Evolutionary conservation across 2,888 invertebrate species (phyloP), one percentile per base, ranked within the genome.

Genomic region (Silvanus unidentatus): DNA sequence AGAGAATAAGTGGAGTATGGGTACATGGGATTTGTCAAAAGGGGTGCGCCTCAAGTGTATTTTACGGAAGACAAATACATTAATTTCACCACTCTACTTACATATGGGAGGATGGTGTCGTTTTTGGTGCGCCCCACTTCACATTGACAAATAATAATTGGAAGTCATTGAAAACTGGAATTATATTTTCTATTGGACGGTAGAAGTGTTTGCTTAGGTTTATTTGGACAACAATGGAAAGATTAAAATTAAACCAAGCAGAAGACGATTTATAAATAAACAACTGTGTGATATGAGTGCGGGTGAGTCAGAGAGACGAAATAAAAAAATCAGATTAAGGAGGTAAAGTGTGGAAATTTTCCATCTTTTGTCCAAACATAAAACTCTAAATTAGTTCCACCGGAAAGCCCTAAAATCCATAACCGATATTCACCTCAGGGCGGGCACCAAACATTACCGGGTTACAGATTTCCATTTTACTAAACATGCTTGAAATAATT

Each of bases 211-310:
- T 69, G 64, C 68, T 70, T 70, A 69, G 70, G 70, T 56, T 59
- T 68, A 61, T 69, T 68, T 69, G 63, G 57, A 51, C 58, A 58
- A 56, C 59, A 64, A 65, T 64, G 63, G 66, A 69, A 69, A 70
- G 70, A 70, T 70, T 70, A 70, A 70, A 70, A 69, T 65, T 66
- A 68, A 69, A 64, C 69, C 65, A 65, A 67, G 68, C 70, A 66
- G 65, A 68, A 69, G 63, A 66, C 63, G n/a, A 32, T 32, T 37
- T 37, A 62, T 66, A 68, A 68, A 68, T 61, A 61, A 62, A 61
- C 55, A 58, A 48, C 51, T 55, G 49, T 58, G 58, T 60, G 61
- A 60, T 60, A 61, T 58, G 56, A 55, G 55, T 57, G n/a, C 60
- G 59, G 57, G 62, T 62, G 28, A 10, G 8, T 6, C 8, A 8